Conservation (phyloP, 2,797 vertebrate genomes). For the Melanotaenia maccullochi region DNA sequence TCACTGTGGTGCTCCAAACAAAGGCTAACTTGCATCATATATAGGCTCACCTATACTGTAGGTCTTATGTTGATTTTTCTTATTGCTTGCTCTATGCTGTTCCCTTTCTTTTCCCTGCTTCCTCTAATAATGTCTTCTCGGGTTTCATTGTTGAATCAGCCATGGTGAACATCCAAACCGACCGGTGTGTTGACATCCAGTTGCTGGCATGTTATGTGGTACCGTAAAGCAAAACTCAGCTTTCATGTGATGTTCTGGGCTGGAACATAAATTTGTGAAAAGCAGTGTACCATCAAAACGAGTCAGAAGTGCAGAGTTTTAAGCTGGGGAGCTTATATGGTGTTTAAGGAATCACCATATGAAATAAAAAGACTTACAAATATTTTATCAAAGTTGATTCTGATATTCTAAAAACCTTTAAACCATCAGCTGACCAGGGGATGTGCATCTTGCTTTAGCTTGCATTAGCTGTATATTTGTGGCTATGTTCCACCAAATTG, state of each 20-base stretch:
- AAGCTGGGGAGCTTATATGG: neutral
- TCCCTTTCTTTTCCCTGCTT: neutral
- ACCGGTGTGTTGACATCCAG: neutral
- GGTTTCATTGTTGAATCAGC: neutral
- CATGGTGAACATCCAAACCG: too few species aligned
- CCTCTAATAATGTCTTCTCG: neutral
- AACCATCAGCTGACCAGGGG: neutral
- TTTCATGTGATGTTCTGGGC: neutral
- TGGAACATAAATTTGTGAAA: neutral
- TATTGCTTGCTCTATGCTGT: neutral
- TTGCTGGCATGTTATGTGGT: neutral
- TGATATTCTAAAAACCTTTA: neutral
- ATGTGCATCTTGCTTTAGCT: neutral
- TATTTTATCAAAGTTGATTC: neutral
- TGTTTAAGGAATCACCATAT: neutral
- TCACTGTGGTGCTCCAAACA: neutral
- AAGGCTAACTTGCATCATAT: neutral
- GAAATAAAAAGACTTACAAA: neutral
- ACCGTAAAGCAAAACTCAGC: neutral
- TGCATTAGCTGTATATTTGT: neutral
- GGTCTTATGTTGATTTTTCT: neutral
- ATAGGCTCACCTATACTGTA: too few species aligned
- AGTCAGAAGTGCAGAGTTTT: neutral
- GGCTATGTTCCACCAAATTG: conserved; percentile 4
- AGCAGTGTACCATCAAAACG: neutral